phyloP scores from a whole-genome alignment of 2,797 vertebrate species.

The Geotrypetes seraphini region DNA sequence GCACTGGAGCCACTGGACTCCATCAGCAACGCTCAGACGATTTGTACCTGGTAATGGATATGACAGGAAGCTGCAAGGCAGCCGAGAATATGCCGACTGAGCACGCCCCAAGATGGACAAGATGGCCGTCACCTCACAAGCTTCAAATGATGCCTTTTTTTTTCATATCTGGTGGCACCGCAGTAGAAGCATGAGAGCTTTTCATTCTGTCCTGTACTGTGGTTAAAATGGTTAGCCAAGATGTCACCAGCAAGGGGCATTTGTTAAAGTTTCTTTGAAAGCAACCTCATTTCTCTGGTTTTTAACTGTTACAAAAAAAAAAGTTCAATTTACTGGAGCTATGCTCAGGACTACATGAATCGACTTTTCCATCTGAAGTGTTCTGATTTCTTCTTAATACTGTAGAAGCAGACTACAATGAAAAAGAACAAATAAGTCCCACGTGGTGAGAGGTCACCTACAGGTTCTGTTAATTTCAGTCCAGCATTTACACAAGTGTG shows the following conservation, averaged over 20 bases:
- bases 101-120: not conserved
- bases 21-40: no score
- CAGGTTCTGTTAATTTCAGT: no score
- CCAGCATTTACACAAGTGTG: no score
- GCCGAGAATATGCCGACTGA: no score
- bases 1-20: not conserved
- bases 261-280: constrained; percentile 52
- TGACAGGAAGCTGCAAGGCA: not conserved
- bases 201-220: not conserved
- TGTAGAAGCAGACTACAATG: not conserved
- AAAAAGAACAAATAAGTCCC: not conserved
- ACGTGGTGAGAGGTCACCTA: not conserved
- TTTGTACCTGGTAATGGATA: no score
- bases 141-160: not conserved
- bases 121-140: not conserved
- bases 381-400: not conserved
- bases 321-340: constrained; percentile 4
- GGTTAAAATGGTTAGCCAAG: not conserved
- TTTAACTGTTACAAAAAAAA: constrained; percentile 17
- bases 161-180: not conserved
- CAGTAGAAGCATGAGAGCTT: constrained; percentile 1
- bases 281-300: constrained; percentile 16
- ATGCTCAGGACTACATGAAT: constrained; percentile 2
- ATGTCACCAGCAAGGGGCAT: not conserved
- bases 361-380: constrained; percentile 22